Percentiles rank a stretch among this genome's conserved stretches.
phyloP scores from a whole-genome alignment of 92 coral and sea anemone species.

The Actinostola sp. region DNA sequence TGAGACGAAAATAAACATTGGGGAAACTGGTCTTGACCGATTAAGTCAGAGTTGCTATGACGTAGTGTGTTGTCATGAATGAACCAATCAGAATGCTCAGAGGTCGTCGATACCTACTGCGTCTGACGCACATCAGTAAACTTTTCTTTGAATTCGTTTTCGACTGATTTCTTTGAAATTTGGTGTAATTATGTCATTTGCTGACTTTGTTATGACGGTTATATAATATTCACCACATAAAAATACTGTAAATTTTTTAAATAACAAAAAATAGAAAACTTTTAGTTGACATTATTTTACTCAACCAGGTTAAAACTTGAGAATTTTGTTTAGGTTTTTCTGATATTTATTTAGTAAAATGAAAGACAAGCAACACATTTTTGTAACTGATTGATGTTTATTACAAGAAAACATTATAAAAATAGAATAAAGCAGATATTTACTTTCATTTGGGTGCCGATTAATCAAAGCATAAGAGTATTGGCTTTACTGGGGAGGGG shows the following conservation, averaged over 20 bases:
- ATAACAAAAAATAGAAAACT: no score
- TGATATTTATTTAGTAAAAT: not conserved
- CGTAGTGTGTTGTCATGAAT: not conserved
- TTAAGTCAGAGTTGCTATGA: not conserved
- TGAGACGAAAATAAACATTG: not conserved
- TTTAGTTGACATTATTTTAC: no score
- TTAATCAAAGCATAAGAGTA: no score
- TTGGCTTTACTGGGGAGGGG: no score
- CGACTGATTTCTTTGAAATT: no score
- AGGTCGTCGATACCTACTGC: not conserved
- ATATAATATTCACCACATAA: no score
- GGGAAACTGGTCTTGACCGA: not conserved
- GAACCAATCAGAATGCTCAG: not conserved
- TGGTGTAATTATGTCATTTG: no score
- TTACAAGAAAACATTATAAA: slow-evolving; percentile 13
- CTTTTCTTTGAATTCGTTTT: not conserved
- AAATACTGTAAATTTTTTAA: no score
- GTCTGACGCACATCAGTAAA: not conserved
- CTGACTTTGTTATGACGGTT: no score
- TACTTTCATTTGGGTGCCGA: no score
- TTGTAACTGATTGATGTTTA: slow-evolving; percentile 2
- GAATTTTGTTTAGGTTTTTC: no score
- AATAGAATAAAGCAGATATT: not conserved
- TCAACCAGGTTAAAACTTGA: no score
- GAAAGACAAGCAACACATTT: not conserved